Base-by-base conservation (phyloP, 2,113 vertebrate species). In the Pseudopipra pipra region DNA sequence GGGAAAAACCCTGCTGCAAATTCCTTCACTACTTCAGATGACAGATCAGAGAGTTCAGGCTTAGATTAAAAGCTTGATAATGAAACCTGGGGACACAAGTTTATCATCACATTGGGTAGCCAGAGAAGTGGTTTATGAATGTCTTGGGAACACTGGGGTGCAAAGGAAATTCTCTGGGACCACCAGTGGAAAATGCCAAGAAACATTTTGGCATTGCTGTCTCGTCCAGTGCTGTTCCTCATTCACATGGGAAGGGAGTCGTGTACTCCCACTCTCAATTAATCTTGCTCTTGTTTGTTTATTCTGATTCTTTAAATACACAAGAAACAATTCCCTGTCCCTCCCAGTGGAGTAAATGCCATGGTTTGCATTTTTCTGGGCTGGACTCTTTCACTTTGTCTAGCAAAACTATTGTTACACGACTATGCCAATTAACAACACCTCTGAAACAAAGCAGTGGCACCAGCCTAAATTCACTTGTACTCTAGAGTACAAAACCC, bases 31-130 rank as follows among this genome's bases (percentile, higher is more conserved):
- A 8, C 61, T 92, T 95, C 93, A 85, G 58, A 90, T 65, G 94
- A 37, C 62, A 92, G 91, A 86, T 94, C 90, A 93, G 86, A 96
- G 93, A 59, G 56, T 55, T 85, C 62, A 73, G 66, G 24, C 80
- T 87, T n/a, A 93, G 90, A 96, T 89, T 76, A 91, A 93, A 95
- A 96, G 66, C 75, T 77, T 92, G 94, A 90, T 93, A 95, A 49
- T 52, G 59, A 89, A 95, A 96, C 56, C 56, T 82, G 90, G 75
- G 93, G 56, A 90, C 84, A 72, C 24, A 56, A 84, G 76, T 71
- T 87, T 86, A 84, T 78, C 80, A 67, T 55, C 83, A 44, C 47
- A 28, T 3, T 27, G 9, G 14, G 52, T 47, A 71, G 30, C 44
- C 52, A 86, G 83, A 74, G 73, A 73, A 15, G 13, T 4, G 1